Percentiles rank a stretch among this genome's conserved stretches.
Evolutionary conservation across 30 jellyfish, hydroid and myxozoan genomes (phyloP).

Genomic region (Turritopsis dohrnii): DNA sequence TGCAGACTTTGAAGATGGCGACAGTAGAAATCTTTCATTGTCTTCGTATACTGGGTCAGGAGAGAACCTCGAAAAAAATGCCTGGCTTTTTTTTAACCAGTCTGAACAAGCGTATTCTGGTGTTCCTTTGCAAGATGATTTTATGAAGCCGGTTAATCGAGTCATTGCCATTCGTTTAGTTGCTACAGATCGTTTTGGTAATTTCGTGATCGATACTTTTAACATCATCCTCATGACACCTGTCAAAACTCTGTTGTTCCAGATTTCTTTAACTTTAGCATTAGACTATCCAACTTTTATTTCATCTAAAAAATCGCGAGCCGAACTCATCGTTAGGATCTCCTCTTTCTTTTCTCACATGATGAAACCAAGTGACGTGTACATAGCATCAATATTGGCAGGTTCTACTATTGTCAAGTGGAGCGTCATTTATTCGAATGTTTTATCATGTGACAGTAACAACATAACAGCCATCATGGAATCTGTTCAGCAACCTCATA

Average conservation of each 20-base stretch:
- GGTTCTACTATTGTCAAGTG: conserved; percentile 12
- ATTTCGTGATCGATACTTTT: neutral
- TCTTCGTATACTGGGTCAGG: neutral
- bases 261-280: neutral
- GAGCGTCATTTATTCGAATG: neutral
- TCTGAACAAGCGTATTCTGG: conserved; percentile 9
- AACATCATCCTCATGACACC: neutral
- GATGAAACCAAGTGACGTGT: neutral
- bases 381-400: neutral
- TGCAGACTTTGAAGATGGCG: conserved; percentile 13
- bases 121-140: conserved; percentile 5
- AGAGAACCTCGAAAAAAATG: neutral
- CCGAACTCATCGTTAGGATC: neutral
- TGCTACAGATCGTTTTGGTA: conserved; percentile 3
- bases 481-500: conserved; percentile 4
- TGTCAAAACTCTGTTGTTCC: neutral
- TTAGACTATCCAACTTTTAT: conserved; percentile 1
- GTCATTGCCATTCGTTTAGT: neutral
- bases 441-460: neutral
- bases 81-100: neutral
- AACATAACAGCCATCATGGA: neutral
- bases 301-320: neutral
- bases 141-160: neutral
- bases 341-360: neutral
- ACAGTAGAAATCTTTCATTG: neutral